A percentile compares a stretch with the other conserved stretches of the same genome.
Evolutionary conservation across 2,113 vertebrate species (phyloP).

Genomic region (Crotalus helleri): DNA sequence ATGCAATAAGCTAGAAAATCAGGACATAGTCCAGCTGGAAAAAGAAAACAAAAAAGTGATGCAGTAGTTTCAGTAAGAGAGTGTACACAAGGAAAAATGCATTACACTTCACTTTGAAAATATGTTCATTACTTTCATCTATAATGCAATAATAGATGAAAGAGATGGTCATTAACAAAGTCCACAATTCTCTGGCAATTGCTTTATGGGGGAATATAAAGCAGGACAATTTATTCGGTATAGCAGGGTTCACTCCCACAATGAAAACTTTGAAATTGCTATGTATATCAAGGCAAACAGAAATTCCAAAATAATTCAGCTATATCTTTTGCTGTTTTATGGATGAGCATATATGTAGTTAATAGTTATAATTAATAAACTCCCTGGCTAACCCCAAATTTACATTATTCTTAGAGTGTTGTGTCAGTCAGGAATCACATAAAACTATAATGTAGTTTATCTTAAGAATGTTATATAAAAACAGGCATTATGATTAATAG

Average conservation of each 20-base stretch:
- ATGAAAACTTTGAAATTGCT: neutral
- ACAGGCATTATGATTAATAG: neutral
- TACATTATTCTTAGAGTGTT: neutral
- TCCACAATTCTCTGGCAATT: neutral
- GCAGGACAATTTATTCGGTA: neutral
- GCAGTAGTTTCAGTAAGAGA: neutral
- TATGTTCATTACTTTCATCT: neutral
- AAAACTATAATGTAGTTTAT: neutral
- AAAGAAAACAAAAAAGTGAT: neutral
- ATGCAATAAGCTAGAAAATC: neutral
- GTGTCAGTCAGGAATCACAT: neutral
- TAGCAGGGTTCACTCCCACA: neutral
- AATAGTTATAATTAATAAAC: neutral
- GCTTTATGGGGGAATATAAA: neutral
- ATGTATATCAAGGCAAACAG: constrained; percentile 1
- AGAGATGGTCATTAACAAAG: neutral
- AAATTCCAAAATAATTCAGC: neutral
- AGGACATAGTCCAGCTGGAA: too few relatives aligned
- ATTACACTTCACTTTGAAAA: neutral
- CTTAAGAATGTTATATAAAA: neutral
- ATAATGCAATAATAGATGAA: neutral
- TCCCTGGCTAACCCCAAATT: neutral
- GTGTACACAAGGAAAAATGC: neutral
- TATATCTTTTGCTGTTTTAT: neutral
- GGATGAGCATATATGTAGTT: neutral